These are phyloP conservation scores for Acestrorhynchus altus DNA, from an alignment of 2,797 vertebrate genomes.

Conservation along the genomic window DNA sequence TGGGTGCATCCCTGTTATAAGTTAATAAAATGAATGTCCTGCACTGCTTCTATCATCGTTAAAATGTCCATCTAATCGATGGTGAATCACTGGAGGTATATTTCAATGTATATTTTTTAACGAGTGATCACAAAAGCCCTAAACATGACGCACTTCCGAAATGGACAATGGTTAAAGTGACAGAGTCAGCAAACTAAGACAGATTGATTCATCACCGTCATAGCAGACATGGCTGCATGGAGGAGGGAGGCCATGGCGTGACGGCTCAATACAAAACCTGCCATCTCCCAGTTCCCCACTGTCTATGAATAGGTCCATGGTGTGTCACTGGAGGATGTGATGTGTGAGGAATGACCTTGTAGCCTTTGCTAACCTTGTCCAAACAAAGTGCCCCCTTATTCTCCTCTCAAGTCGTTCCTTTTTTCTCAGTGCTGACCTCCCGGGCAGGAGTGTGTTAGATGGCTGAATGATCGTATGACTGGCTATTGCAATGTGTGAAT, in stretches of 20 bases:
- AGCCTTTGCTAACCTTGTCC: constrained; percentile 47
- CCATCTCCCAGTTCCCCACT: constrained; percentile 44
- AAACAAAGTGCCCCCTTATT: constrained; percentile 31
- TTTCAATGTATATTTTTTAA: not conserved
- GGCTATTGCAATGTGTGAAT: not conserved
- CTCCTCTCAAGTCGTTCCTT: constrained; percentile 23
- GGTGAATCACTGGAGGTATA: not conserved
- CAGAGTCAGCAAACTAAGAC: constrained; percentile 23
- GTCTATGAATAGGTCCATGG: constrained; percentile 55
- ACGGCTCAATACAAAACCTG: constrained; percentile 52
- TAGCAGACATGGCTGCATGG: constrained; percentile 31
- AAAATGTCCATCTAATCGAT: not conserved
- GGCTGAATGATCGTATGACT: not conserved
- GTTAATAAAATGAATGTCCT: too few relatives aligned
- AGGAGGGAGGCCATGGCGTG: constrained; percentile 9
- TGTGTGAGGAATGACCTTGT: constrained; percentile 61
- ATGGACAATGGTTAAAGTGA: constrained; percentile 45
- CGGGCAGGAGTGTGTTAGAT: constrained; percentile 7
- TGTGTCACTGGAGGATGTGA: constrained; percentile 70
- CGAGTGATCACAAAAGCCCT: not conserved
- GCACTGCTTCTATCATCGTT: too few relatives aligned
- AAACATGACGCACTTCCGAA: constrained; percentile 30
- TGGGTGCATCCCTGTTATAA: too few relatives aligned
- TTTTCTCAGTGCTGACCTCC: constrained; percentile 25
- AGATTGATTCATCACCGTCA: constrained; percentile 57